phyloP scores from a whole-genome alignment of 2,888 invertebrate species.

The Ypsolopha scabrella region DNA sequence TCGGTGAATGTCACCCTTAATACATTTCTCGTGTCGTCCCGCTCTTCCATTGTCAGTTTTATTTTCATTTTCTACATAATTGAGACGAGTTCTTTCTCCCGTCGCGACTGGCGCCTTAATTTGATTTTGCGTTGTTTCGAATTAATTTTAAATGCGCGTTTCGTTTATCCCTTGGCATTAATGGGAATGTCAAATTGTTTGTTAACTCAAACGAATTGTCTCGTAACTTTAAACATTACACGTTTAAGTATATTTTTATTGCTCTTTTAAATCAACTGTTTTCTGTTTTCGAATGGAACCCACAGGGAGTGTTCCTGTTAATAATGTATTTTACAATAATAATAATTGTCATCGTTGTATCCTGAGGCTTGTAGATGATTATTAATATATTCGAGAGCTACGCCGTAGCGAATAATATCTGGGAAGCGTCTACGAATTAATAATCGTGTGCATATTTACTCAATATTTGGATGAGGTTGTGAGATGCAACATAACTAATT shows the following conservation, averaged over 20 bases:
- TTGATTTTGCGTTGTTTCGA: slow-evolving; percentile 30
- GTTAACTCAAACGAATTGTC: background rate
- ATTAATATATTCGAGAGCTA: too few relatives aligned
- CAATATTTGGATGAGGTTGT: too few relatives aligned
- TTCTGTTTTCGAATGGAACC: too few relatives aligned
- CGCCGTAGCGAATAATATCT: too few relatives aligned
- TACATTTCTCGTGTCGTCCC: slow-evolving; percentile 6
- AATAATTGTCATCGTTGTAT: too few relatives aligned
- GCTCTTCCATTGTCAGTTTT: slow-evolving; percentile 39
- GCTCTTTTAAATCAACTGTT: too few relatives aligned
- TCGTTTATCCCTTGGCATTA: background rate
- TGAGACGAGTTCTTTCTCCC: slow-evolving; percentile 41
- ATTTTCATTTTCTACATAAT: slow-evolving; percentile 48
- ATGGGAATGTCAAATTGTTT: slow-evolving; percentile 1
- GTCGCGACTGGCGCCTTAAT: slow-evolving; percentile 23
- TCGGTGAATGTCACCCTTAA: too few relatives aligned
- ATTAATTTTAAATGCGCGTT: slow-evolving; percentile 6
- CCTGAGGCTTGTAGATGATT: too few relatives aligned
- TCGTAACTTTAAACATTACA: background rate
- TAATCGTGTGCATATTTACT: background rate
- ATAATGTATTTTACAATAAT: too few relatives aligned
- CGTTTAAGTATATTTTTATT: background rate
- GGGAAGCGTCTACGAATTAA: too few relatives aligned
- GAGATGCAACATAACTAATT: too few relatives aligned
- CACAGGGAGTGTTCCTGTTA: too few relatives aligned